Conservation (phyloP, 2,113 vertebrate species). For the Pundamilia nyererei region DNA sequence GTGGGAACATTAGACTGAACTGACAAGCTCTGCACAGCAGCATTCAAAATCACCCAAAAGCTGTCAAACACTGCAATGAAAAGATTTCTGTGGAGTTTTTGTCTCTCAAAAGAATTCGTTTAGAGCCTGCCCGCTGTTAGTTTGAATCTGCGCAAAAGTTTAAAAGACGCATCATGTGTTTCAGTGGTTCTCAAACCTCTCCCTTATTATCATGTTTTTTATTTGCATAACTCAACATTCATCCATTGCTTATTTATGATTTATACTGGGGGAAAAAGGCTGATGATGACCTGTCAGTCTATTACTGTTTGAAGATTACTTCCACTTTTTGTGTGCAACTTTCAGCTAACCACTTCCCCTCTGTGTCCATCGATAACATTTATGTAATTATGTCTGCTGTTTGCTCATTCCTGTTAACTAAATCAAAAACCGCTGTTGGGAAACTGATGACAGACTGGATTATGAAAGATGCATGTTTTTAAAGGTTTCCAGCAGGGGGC, state of each 20-base stretch:
- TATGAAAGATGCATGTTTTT: not conserved
- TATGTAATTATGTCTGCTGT: not conserved
- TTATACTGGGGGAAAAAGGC: not conserved
- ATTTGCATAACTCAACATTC: not conserved
- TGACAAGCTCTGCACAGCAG: not conserved
- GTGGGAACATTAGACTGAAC: not conserved
- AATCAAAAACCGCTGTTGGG: not conserved
- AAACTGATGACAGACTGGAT: not conserved
- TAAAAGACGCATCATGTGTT: not conserved
- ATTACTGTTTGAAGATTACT: not conserved
- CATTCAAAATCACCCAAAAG: not conserved
- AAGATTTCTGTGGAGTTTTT: not conserved
- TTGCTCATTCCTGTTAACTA: not conserved
- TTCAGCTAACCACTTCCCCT: not conserved
- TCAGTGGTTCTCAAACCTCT: not conserved
- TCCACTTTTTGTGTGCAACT: not conserved
- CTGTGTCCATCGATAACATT: not conserved
- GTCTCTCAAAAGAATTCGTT: not conserved
- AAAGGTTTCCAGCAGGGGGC: not conserved
- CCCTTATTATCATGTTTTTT: not conserved
- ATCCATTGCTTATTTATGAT: not conserved
- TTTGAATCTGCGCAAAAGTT: not conserved
- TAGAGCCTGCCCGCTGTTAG: not conserved
- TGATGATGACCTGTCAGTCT: not conserved
- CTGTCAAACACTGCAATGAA: constrained; percentile 5